These are phyloP conservation scores for Delphinus delphis DNA, from an alignment of 2,113 vertebrate species.

Conservation along the genomic window DNA sequence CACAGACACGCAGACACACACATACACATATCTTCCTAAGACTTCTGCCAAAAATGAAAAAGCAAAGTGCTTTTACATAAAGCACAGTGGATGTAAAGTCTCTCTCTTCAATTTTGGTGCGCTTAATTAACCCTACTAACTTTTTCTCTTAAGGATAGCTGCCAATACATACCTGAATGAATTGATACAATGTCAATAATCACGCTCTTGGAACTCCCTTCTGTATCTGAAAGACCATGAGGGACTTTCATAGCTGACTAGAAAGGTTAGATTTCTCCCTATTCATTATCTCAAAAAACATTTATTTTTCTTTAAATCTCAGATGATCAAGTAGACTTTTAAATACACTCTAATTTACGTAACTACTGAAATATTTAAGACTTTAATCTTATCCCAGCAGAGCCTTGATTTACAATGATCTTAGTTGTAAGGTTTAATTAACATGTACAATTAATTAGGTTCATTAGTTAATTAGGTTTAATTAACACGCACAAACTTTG, in stretches of 20 bases:
- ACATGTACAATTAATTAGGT: not conserved
- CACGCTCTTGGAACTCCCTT: not conserved
- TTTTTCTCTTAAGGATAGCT: not conserved
- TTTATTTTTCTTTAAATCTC: not conserved
- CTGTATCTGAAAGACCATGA: not conserved
- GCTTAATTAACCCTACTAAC: not conserved
- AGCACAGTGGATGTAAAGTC: not conserved
- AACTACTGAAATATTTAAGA: not conserved
- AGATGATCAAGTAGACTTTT: not conserved
- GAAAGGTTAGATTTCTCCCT: not conserved
- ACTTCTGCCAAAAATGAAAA: not conserved
- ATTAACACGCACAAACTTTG: not conserved
- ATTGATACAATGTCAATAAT: not conserved
- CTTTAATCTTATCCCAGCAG: slow-evolving; percentile 9
- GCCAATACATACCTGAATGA: not conserved
- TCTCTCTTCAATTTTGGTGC: not conserved
- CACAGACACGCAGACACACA: not conserved
- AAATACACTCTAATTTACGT: not conserved
- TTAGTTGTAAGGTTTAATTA: slow-evolving; percentile 11
- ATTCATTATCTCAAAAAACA: not conserved
- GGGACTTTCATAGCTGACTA: not conserved
- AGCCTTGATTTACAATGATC: not conserved
- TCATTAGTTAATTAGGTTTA: not conserved
- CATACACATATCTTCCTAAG: not conserved
- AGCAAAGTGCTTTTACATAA: not conserved